Evolutionary conservation across 2,888 invertebrate species (phyloP).

Genomic region (Dyspetes luteomarginatus): DNA sequence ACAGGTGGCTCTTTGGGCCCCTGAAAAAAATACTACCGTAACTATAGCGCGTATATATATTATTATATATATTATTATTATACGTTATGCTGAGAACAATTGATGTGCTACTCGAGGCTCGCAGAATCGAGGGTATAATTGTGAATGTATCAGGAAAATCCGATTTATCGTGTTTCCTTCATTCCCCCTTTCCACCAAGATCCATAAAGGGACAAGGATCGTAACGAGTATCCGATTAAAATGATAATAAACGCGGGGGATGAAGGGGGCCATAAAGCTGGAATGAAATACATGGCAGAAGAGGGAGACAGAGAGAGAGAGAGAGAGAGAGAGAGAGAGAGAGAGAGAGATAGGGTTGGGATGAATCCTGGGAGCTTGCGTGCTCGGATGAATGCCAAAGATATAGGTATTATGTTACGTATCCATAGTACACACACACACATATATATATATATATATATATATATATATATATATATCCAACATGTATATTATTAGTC

Average conservation of each 20-base stretch:
- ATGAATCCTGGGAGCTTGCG: conserved; percentile 53
- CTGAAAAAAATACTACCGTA: too few species aligned
- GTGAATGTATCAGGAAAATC: conserved; percentile 24
- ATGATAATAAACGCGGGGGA: conserved; percentile 45
- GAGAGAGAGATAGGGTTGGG: conserved; percentile 28
- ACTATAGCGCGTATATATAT: too few species aligned
- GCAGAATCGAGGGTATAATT: conserved; percentile 7
- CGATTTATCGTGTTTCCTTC: conserved; percentile 45
- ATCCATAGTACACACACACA: conserved; percentile 6
- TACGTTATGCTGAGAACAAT: neutral
- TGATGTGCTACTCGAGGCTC: conserved; percentile 1
- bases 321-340: conserved; percentile 1
- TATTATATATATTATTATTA: neutral
- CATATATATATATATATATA: conserved; percentile 29
- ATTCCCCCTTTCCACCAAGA: neutral
- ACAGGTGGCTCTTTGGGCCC: too few species aligned
- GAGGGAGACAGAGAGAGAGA: conserved; percentile 5
- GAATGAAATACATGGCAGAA: conserved; percentile 27
- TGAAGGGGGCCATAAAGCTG: neutral
- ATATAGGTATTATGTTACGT: conserved; percentile 34
- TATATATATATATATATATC: conserved; percentile 32
- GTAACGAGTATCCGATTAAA: conserved; percentile 55
- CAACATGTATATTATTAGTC: too few species aligned
- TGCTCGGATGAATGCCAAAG: conserved; percentile 28
- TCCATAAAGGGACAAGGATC: conserved; percentile 24